These are phyloP conservation scores for Cynopterus brachyotis DNA, from an alignment of 2,113 vertebrate species.

Conservation along the genomic window DNA sequence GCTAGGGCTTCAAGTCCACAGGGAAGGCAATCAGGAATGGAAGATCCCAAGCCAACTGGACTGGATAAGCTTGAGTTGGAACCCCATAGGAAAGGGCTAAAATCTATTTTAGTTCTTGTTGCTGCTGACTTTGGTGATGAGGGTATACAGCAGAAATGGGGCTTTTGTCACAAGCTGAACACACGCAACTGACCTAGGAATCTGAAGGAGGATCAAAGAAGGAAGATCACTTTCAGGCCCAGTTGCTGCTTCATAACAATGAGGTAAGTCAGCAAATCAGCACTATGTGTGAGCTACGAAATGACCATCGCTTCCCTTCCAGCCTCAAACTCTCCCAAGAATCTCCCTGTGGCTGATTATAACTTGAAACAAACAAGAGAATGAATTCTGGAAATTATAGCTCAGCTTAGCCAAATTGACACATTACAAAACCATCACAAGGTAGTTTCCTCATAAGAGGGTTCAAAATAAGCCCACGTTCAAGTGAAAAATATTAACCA, in stretches of 20 bases:
- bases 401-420: neutral
- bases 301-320: neutral
- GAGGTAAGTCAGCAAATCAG: neutral
- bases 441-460: neutral
- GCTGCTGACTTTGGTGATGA: neutral
- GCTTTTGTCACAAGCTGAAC: neutral
- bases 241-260: neutral
- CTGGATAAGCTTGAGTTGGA: neutral
- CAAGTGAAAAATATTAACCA: conserved; percentile 24
- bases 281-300: neutral
- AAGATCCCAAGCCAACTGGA: neutral
- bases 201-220: neutral
- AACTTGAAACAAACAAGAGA: neutral
- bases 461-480: neutral
- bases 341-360: neutral
- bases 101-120: neutral
- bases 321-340: neutral
- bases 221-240: neutral
- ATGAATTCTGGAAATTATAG: neutral
- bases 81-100: neutral
- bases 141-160: neutral
- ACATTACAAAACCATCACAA: neutral
- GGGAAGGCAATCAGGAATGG: neutral
- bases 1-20: neutral
- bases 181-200: neutral